Conservation (phyloP, 2,888 invertebrate genomes). For the Didymodactylos carnosus region DNA sequence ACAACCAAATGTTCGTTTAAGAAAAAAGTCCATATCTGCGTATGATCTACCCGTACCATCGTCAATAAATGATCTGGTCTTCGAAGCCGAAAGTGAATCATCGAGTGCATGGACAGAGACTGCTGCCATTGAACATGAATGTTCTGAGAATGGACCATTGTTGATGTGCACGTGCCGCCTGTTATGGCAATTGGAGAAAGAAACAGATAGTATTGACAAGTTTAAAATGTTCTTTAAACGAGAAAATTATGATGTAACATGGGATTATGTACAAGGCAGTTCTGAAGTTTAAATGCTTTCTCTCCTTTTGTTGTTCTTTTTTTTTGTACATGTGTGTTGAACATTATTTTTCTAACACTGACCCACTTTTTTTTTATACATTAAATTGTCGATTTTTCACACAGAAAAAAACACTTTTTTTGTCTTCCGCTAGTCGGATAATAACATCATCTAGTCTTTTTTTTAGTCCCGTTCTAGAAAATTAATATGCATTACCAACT, state of each 20-base stretch:
- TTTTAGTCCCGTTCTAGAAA: no score
- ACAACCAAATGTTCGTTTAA: background rate
- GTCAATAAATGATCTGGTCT: no score
- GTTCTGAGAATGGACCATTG: background rate
- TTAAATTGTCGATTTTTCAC: no score
- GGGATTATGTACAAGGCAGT: background rate
- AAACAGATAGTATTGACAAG: background rate
- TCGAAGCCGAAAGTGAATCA: background rate
- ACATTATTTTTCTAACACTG: no score
- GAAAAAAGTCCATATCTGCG: background rate
- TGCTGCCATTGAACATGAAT: background rate
- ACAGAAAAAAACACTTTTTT: no score
- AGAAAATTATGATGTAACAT: background rate
- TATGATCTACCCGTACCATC: no score
- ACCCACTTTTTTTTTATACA: no score
- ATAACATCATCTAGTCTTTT: no score
- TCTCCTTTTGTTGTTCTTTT: no score
- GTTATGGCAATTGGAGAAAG: background rate
- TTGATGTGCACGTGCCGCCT: background rate
- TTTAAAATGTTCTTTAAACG: conserved; percentile 1
- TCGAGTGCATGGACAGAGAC: background rate
- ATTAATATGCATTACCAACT: no score
- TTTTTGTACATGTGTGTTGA: no score
- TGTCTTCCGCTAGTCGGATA: no score
- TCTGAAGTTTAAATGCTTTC: background rate